Evolutionary conservation across 2,113 vertebrate genomes (phyloP), one percentile per base, ranked within the genome.

Genomic region (Megalops atlanticus): DNA sequence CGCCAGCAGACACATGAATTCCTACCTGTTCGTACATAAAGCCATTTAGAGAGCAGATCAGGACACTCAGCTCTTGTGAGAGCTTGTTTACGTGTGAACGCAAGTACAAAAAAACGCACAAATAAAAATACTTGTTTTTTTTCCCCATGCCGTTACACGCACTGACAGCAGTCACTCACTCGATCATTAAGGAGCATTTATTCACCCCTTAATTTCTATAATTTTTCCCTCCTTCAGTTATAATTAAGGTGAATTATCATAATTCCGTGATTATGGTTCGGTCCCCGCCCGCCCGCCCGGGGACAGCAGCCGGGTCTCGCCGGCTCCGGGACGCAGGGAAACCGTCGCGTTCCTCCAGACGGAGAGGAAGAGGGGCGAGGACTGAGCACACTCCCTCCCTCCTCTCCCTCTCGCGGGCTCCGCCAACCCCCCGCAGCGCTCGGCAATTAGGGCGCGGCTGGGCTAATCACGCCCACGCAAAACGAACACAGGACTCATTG

Each of bases 231-330:
- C 45, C 33, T 85, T 64, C 80, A 83, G 88, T 92, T 92, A 86
- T 93, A 94, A 95, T 95, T 86, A 86, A 90, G 94, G 94, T 93
- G 82, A 89, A 93, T 94, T 94, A 94, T 89, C 89, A 92, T 95
- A 93, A 93, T 94, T 94, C 89, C 93, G 87, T 95, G 94, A 94
- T 93, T 93, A 86, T 83, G 82, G 87, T 88, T 83, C 87, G 81
- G 82, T 84, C 88, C 82, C 89, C 92, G 83, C 86, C 89, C 92
- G 89, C 81, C 84, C 83, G 88, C 91, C 85, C 86, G 86, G 92
- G 91, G 90, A 88, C 84, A 85, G 85, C 87, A 80, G 8, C 12
- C 58, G 7, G n/a, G 85, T 87, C 85, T 90, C 82, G 84, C 83
- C 64, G 80, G 80, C 74, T 87, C 78, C 83, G 88, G 84, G 83